Percentiles rank a stretch among this genome's conserved stretches.
These are phyloP conservation scores for Platycheirus rosarum DNA, from an alignment of 2,888 invertebrate species.

Conservation along the genomic window DNA sequence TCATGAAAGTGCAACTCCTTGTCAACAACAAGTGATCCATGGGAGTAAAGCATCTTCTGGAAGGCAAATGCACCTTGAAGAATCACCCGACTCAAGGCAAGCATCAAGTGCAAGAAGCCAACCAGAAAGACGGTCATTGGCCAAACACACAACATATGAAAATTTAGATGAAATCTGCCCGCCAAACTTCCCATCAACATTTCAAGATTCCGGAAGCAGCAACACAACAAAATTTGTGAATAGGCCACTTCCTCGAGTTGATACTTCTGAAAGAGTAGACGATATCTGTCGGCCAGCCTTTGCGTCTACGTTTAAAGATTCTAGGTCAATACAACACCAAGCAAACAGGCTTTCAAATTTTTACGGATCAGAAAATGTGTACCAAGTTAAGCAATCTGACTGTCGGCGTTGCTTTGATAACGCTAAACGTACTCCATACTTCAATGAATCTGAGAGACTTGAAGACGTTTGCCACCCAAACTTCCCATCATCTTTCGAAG, in stretches of 20 bases:
- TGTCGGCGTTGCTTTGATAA: no score
- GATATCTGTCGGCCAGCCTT: not conserved
- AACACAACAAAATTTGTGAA: not conserved
- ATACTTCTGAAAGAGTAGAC: not conserved
- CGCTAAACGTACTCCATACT: no score
- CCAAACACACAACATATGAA: no score
- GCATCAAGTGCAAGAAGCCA: no score
- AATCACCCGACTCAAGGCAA: no score
- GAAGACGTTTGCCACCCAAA: constrained; percentile 15
- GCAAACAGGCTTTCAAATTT: no score
- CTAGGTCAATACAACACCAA: not conserved
- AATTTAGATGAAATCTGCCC: no score
- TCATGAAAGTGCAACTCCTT: no score
- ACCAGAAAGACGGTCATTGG: no score
- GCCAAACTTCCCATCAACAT: not conserved
- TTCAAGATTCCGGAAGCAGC: not conserved
- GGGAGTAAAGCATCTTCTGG: no score
- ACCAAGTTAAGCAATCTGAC: no score
- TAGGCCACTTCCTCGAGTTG: not conserved
- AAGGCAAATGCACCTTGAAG: no score
- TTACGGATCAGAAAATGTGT: not conserved
- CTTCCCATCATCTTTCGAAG: constrained; percentile 1
- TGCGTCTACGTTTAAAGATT: constrained; percentile 2
- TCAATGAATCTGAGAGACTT: not conserved
- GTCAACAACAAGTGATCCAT: not conserved